These are phyloP conservation scores for Cybosia mesomella DNA, from an alignment of 2,888 invertebrate genomes.

Conservation along the genomic window DNA sequence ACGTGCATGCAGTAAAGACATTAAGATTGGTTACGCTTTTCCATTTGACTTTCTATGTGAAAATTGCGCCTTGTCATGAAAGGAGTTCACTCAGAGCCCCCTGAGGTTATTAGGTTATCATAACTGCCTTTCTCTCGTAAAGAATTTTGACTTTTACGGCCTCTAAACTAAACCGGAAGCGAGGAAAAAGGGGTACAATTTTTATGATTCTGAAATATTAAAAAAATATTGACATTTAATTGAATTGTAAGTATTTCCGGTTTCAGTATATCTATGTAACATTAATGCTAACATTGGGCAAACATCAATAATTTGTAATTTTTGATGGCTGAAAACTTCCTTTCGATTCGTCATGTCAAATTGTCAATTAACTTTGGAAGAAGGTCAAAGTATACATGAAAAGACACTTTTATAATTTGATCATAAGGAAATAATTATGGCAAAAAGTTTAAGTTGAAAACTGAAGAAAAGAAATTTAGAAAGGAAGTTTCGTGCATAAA, in stretches of 20 bases:
- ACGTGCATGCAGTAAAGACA: slow-evolving; percentile 79
- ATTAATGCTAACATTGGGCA: slow-evolving; percentile 7
- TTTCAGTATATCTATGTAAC: slow-evolving; percentile 8
- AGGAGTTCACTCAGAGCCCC: slow-evolving; percentile 69
- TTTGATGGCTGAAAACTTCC: slow-evolving; percentile 14
- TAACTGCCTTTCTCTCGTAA: slow-evolving; percentile 61
- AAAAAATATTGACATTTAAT: slow-evolving; percentile 32
- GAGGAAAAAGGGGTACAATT: slow-evolving; percentile 29
- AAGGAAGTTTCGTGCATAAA: neutral
- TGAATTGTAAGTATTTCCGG: slow-evolving; percentile 27
- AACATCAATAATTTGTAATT: slow-evolving; percentile 15
- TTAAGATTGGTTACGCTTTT: slow-evolving; percentile 83
- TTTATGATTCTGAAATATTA: slow-evolving; percentile 35
- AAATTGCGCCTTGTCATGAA: slow-evolving; percentile 85
- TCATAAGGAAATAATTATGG: slow-evolving; percentile 6
- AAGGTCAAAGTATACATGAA: slow-evolving; percentile 17
- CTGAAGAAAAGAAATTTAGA: neutral
- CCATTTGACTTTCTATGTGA: slow-evolving; percentile 80
- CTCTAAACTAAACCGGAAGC: slow-evolving; percentile 47
- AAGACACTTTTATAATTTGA: slow-evolving; percentile 13
- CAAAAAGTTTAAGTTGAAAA: neutral
- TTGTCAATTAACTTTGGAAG: slow-evolving; percentile 15
- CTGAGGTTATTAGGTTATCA: slow-evolving; percentile 81
- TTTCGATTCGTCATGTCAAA: slow-evolving; percentile 19
- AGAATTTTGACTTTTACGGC: slow-evolving; percentile 62